These are phyloP conservation scores for Engraulis encrasicolus DNA, from an alignment of 2,113 vertebrate species.

Conservation along the genomic window DNA sequence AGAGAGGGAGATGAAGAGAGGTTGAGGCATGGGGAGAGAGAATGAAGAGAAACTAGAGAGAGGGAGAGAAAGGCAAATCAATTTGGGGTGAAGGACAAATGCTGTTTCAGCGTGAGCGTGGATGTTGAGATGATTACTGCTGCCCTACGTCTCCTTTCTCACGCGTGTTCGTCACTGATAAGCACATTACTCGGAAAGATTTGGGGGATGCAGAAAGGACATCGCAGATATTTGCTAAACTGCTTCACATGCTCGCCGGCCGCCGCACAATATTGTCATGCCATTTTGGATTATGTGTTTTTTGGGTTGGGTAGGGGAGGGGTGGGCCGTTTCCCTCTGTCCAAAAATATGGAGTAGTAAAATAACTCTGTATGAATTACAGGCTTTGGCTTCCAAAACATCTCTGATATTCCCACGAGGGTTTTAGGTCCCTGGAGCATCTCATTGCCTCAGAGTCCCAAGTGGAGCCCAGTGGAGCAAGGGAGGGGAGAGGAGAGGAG, in stretches of 20 bases:
- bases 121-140: not conserved
- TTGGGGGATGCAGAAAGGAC: not conserved
- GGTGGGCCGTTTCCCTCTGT: not conserved
- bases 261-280: too few relatives aligned
- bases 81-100: conserved; percentile 17
- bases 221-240: not conserved
- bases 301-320: not conserved
- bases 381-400: not conserved
- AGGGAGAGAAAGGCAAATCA: not conserved
- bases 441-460: not conserved
- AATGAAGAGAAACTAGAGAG: not conserved
- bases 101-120: not conserved
- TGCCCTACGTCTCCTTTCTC: not conserved
- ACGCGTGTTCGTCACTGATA: not conserved
- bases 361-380: not conserved
- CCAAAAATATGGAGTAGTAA: not conserved
- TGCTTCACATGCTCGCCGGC: too few relatives aligned
- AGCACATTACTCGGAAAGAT: not conserved
- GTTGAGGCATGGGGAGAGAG: not conserved
- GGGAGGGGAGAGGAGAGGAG: not conserved
- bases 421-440: not conserved
- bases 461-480: not conserved
- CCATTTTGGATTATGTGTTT: not conserved
- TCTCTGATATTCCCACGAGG: not conserved
- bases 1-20: not conserved